Conservation (phyloP, 2,888 invertebrate species). For the Periphyllus acericola region DNA sequence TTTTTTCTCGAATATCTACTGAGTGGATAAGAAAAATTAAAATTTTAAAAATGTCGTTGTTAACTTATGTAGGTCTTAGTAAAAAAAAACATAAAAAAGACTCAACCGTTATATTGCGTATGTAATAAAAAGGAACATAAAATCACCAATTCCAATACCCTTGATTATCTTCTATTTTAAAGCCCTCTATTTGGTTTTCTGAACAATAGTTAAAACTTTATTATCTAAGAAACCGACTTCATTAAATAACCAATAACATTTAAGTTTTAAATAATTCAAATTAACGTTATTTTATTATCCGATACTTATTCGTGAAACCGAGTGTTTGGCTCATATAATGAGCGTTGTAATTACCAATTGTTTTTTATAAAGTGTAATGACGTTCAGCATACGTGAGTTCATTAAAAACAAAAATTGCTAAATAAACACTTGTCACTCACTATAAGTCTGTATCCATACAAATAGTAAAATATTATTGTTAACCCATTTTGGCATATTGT, state of each 20-base stretch:
- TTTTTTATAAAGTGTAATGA: background rate
- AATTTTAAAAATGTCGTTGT: too few relatives aligned
- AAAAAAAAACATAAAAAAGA: too few relatives aligned
- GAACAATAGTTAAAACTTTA: background rate
- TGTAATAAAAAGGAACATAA: too few relatives aligned
- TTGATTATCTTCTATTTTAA: too few relatives aligned
- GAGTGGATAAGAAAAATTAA: too few relatives aligned
- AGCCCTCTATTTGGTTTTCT: too few relatives aligned
- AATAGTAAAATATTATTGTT: background rate
- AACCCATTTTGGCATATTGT: background rate
- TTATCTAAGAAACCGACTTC: background rate
- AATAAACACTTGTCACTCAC: slow-evolving; percentile 25
- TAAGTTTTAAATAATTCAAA: background rate
- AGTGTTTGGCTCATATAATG: background rate
- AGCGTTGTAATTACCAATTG: slow-evolving; percentile 22
- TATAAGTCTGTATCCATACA: background rate
- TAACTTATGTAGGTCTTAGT: too few relatives aligned
- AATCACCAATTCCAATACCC: too few relatives aligned
- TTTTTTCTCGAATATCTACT: too few relatives aligned
- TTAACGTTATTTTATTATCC: background rate
- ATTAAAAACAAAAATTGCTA: slow-evolving; percentile 16
- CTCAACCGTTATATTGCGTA: too few relatives aligned
- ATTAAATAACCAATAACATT: background rate
- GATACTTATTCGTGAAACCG: background rate
- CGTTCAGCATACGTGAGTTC: background rate